phyloP scores from a whole-genome alignment of 2,113 vertebrate species.

The Isichthys henryi region DNA sequence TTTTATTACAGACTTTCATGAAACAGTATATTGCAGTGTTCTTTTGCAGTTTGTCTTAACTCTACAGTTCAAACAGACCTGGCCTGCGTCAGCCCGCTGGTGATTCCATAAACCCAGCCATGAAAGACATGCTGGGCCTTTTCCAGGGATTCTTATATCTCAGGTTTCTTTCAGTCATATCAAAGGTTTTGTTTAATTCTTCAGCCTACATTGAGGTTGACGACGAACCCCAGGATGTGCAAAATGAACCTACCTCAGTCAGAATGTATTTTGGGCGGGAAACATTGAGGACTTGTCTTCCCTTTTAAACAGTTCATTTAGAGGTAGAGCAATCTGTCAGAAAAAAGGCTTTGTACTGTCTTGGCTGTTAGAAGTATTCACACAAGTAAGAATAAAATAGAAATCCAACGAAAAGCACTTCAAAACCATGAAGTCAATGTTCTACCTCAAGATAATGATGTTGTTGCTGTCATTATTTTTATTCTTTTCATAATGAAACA shows the following conservation, averaged over 20 bases:
- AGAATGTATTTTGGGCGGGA: conserved; percentile 77
- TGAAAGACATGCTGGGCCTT: not conserved
- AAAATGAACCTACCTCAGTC: conserved; percentile 74
- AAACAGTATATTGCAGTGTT: not conserved
- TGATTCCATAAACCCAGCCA: not conserved
- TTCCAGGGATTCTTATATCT: conserved; percentile 42
- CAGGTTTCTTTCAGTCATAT: conserved; percentile 54
- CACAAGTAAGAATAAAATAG: conserved; percentile 45
- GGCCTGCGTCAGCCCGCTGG: not conserved
- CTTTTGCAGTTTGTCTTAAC: conserved; percentile 4
- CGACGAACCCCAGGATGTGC: conserved; percentile 38
- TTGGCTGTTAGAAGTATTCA: conserved; percentile 71
- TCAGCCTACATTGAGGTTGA: conserved; percentile 46
- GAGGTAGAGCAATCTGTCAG: conserved; percentile 23
- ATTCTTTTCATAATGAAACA: conserved; percentile 53
- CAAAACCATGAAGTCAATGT: conserved; percentile 86
- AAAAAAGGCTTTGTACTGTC: conserved; percentile 68
- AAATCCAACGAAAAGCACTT: conserved; percentile 79
- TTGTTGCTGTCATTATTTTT: conserved; percentile 41
- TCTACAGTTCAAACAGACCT: not conserved
- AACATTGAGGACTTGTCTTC: conserved; percentile 63
- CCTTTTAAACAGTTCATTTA: conserved; percentile 59
- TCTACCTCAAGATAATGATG: conserved; percentile 85
- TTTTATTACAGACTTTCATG: not conserved
- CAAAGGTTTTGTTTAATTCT: conserved; percentile 38